These are phyloP conservation scores for Hydrocynus forskahlii DNA, from an alignment of 2,797 vertebrate species.

Conservation along the genomic window DNA sequence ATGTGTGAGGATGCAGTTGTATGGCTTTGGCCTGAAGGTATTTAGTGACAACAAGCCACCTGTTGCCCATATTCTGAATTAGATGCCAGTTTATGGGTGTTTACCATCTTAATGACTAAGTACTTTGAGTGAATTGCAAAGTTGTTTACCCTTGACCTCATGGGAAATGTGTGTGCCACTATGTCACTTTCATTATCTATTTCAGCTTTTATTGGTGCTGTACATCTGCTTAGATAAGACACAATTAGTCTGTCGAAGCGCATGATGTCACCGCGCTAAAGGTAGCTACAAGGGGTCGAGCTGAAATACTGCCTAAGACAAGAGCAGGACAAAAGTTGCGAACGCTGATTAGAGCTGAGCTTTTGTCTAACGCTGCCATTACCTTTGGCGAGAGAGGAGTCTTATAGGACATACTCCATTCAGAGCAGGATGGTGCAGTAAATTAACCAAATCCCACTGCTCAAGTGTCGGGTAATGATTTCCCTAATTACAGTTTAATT, in stretches of 20 bases:
- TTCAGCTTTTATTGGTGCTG: background rate
- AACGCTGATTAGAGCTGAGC: slow-evolving; percentile 66
- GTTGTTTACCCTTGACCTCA: slow-evolving; percentile 1
- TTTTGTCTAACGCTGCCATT: slow-evolving; percentile 65
- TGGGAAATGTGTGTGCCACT: background rate
- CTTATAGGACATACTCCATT: slow-evolving; percentile 70
- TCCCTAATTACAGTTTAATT: slow-evolving; percentile 83
- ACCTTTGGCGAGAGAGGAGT: slow-evolving; percentile 69
- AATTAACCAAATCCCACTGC: slow-evolving; percentile 79
- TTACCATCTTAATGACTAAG: background rate
- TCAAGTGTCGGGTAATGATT: slow-evolving; percentile 82
- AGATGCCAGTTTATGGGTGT: background rate
- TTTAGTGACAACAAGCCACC: background rate
- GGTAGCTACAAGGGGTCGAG: slow-evolving; percentile 15
- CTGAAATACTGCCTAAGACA: slow-evolving; percentile 28
- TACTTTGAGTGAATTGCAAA: background rate
- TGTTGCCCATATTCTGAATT: background rate
- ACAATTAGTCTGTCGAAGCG: background rate
- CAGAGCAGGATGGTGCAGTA: slow-evolving; percentile 73
- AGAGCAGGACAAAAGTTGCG: slow-evolving; percentile 55
- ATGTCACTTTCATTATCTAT: slow-evolving; percentile 18
- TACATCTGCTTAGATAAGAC: slow-evolving; percentile 20
- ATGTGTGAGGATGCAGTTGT: background rate
- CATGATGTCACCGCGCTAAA: background rate
- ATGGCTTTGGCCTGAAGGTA: background rate